Evolutionary conservation across 2,113 vertebrate species (phyloP).

Genomic region (Oenanthe oenanthe): DNA sequence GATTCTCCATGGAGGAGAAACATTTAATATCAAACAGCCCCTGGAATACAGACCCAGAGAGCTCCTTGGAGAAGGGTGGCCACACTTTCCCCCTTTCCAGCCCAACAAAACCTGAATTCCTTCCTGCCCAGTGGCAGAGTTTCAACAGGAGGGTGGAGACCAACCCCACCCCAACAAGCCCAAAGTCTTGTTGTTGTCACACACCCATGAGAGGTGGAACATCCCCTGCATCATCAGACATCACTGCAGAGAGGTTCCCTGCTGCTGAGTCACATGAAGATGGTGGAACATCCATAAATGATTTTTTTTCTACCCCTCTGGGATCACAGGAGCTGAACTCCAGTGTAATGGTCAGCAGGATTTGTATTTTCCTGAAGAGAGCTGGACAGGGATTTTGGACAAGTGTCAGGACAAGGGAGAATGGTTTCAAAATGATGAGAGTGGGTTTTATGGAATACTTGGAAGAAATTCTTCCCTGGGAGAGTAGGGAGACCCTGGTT

Average conservation of each 20-base stretch:
- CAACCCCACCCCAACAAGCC: conserved; percentile 25
- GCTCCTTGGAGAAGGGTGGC: not conserved
- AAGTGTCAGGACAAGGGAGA: not conserved
- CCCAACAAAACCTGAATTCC: conserved; percentile 8
- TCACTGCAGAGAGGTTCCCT: not conserved
- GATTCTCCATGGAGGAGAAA: not conserved
- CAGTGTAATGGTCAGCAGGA: fast-evolving
- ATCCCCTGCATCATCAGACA: not conserved
- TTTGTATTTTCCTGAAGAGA: not conserved
- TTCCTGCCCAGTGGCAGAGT: conserved; percentile 19
- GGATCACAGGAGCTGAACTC: not conserved
- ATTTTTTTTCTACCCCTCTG: not conserved
- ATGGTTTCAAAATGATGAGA: not conserved
- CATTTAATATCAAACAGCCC: not conserved
- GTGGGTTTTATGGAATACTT: not conserved
- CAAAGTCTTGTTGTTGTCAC: not conserved
- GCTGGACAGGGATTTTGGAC: not conserved
- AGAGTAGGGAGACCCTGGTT: fast-evolving
- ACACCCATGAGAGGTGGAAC: conserved; percentile 3
- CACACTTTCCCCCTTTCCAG: conserved; percentile 26
- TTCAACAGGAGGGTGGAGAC: conserved; percentile 58
- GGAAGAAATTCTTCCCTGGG: not conserved
- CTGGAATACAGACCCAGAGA: not conserved
- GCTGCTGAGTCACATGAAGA: not conserved
- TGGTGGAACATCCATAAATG: not conserved